Base-by-base conservation (phyloP, 1,140 invertebrate genomes). In the Octopus sinensis region DNA sequence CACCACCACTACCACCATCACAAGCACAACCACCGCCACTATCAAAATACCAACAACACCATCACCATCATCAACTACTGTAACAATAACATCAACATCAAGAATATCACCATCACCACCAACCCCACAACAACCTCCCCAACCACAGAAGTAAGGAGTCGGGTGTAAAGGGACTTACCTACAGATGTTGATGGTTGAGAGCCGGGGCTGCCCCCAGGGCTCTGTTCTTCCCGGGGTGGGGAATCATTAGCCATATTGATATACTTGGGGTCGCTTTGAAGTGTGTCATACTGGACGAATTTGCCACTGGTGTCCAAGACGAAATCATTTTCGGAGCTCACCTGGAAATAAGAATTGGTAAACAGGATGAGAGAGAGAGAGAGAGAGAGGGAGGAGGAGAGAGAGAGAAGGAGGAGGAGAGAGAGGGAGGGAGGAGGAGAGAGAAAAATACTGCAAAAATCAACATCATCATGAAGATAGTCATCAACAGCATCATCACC, bases 231-330 rank as follows among this genome's bases (percentile, higher is more conserved):
- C 10, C 84, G 83, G 56, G 82, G 79, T 86, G 88, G 71, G 92
- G 93, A 79, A 87, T 86, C 68, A 51, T 80, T 82, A 54, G 84
- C 83, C 75, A 88, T 79, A 79, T 87, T 86, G 76, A 88, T 83
- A 71, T 92, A 89, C 53, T 91, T 89, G 81, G 91, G 91, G 84
- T 93, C 92, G 53, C 89, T 88, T 84, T 94, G 93, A 54, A 94
- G 91, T 30, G 93, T 93, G 83, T 94, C 93, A 88, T 94, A 94
- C 54, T 93, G 92, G 83, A 93, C 93, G 88, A 94, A 94, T 86
- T 93, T 94, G 23, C 93, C 94, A 54, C 92, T 92, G 68, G 91
- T 91, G 87, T 93, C 93, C 52, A 94, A 88, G 62, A 92, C 91
- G 79, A 94, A 93, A 85, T 94, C 94, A 68, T 84, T 86, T 75